Evolutionary conservation across 1,140 invertebrate species (phyloP), one percentile per base, ranked within the genome.

Genomic region (Lordiphosa stackelbergi): DNA sequence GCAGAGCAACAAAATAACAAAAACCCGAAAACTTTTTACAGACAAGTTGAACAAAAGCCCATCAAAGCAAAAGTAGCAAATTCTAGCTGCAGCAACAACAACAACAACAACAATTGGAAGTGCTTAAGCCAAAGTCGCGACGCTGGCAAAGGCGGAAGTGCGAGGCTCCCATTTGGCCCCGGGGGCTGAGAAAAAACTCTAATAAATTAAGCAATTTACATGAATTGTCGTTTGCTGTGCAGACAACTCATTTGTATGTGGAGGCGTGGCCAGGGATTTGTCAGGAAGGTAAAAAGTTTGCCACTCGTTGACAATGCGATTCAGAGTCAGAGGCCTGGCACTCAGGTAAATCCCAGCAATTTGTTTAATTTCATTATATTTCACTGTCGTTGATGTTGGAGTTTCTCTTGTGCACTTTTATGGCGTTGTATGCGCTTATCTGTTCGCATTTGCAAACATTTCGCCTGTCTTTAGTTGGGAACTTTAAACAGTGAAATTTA

Each of bases 201-300:
- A 81, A 81, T 81, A 81, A 81, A 81, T 81, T 81, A 81, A 81
- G 77, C 77, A 81, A 81, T 81, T 81, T 81, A 81, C 77, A 81
- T 81, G 77, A 81, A 83, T 81, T 81, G 77, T 77, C 72, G 73
- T 81, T 77, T 75, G 71, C 77, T 68, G 46, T 68, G 64, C 57
- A 56, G 77, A 77, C 77, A 81, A 83, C 75, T 83, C 69, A 81
- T 83, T 81, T 81, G 77, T 77, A 63, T 72, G 59, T 64, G 62
- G 56, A 47, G 52, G 46, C 57, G 51, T 57, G 66, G 63, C 54
- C 13, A 24, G 43, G 75, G 75, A 81, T 73, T 69, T 77, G 68
- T 64, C 57, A 56, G 58, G 54, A 38, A 46, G 31, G 36, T 19
- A 51, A 57, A 70, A 79, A 68, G 49, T 69, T 73, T 69, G 38